Evolutionary conservation across 1,140 invertebrate species (phyloP).

Genomic region (Gryon sp.): DNA sequence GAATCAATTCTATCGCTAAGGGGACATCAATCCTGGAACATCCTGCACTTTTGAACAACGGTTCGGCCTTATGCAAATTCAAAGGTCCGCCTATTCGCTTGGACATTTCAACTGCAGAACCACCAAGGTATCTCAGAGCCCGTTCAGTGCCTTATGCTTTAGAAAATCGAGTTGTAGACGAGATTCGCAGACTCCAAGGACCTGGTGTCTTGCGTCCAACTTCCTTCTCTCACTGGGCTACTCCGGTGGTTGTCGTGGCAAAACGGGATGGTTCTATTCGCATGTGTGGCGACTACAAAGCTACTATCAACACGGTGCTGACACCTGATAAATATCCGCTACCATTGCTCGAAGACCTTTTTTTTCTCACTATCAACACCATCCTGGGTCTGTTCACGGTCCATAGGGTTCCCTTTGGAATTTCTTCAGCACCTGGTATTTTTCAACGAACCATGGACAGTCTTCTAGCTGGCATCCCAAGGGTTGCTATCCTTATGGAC

Average conservation of each 20-base stretch:
- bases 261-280: conserved; percentile 5
- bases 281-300: conserved; percentile 71
- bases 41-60: not conserved
- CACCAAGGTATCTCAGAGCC: not conserved
- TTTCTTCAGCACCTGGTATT: conserved; percentile 74
- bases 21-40: not conserved
- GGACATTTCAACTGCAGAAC: not conserved
- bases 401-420: conserved; percentile 77
- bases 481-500: conserved; percentile 67
- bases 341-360: conserved; percentile 63
- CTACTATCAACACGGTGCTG: conserved; percentile 71
- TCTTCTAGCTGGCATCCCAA: conserved; percentile 63
- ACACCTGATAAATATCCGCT: conserved; percentile 66
- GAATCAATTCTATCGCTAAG: conserved; percentile 2
- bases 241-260: conserved; percentile 30
- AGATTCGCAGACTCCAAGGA: not conserved
- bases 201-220: conserved; percentile 17
- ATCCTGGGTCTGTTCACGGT: conserved; percentile 77
- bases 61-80: not conserved
- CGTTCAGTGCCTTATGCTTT: not conserved
- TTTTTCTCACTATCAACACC: conserved; percentile 70
- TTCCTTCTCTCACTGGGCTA: conserved; percentile 38
- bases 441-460: conserved; percentile 71
- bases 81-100: not conserved
- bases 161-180: not conserved